Percentiles rank a stretch among this genome's conserved stretches.
Evolutionary conservation across 2,797 vertebrate species (phyloP).

Genomic region (Astyanax mexicanus): DNA sequence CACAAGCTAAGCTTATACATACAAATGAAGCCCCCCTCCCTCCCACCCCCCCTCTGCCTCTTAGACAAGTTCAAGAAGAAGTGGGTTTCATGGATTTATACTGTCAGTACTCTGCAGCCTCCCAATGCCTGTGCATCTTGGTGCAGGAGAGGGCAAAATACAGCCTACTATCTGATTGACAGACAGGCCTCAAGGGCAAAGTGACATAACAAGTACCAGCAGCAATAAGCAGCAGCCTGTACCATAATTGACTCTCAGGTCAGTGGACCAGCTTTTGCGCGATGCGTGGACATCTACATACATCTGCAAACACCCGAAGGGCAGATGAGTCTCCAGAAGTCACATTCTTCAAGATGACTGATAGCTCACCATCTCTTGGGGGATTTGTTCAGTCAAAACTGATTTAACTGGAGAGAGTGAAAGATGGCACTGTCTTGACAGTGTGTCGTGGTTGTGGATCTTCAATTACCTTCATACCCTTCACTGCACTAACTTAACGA

Average conservation of each 20-base stretch:
- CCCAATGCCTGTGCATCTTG: no score
- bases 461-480: neutral
- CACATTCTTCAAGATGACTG: neutral
- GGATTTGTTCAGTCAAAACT: neutral
- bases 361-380: neutral
- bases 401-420: neutral
- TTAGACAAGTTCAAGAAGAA: neutral
- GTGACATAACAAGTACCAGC: neutral
- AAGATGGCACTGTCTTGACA: neutral
- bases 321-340: neutral
- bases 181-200: neutral
- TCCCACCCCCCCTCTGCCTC: no score
- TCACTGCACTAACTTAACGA: neutral
- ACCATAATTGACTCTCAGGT: constrained; percentile 4
- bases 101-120: neutral
- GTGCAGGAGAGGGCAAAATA: neutral
- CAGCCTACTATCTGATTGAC: neutral
- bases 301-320: neutral
- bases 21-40: no score
- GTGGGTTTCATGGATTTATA: neutral
- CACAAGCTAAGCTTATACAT: neutral
- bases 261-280: constrained; percentile 10
- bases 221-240: neutral
- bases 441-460: neutral
- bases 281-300: neutral